phyloP scores from a whole-genome alignment of 2,113 vertebrate genomes.

The Solea solea region DNA sequence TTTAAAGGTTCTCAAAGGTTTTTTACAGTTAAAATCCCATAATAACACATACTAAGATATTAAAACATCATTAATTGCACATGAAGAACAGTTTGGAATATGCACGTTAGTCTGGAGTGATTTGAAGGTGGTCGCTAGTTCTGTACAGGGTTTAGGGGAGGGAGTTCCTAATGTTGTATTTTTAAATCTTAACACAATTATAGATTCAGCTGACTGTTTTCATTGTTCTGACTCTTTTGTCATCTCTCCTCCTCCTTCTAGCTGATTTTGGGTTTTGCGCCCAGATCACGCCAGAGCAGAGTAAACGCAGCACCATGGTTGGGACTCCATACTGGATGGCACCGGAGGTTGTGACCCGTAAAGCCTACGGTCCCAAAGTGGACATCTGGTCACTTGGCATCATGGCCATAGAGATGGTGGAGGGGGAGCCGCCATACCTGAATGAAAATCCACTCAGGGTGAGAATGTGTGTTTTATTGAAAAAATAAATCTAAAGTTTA shows the following conservation, averaged over 20 bases:
- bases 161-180: too few species aligned
- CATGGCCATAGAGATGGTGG: slow-evolving; percentile 99
- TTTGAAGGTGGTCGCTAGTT: too few species aligned
- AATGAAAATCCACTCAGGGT: slow-evolving; percentile 97
- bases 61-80: too few species aligned
- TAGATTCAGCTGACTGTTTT: too few species aligned
- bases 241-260: slow-evolving; percentile 58
- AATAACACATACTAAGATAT: too few species aligned
- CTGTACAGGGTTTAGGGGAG: too few species aligned
- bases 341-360: slow-evolving; percentile 94
- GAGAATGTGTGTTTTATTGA: slow-evolving; percentile 38
- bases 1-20: too few species aligned
- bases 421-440: slow-evolving; percentile 96
- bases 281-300: slow-evolving; percentile 98
- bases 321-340: slow-evolving; percentile 99
- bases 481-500: neutral
- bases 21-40: too few species aligned
- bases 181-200: too few species aligned
- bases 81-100: too few species aligned
- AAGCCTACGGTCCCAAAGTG: slow-evolving; percentile 96
- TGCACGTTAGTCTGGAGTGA: too few species aligned
- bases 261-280: slow-evolving; percentile 98
- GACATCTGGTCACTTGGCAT: slow-evolving; percentile 98
- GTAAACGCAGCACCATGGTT: slow-evolving; percentile 98
- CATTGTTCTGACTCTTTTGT: neutral